Base-by-base conservation (phyloP, 2,797 vertebrate species). In the Botia almorhae region DNA sequence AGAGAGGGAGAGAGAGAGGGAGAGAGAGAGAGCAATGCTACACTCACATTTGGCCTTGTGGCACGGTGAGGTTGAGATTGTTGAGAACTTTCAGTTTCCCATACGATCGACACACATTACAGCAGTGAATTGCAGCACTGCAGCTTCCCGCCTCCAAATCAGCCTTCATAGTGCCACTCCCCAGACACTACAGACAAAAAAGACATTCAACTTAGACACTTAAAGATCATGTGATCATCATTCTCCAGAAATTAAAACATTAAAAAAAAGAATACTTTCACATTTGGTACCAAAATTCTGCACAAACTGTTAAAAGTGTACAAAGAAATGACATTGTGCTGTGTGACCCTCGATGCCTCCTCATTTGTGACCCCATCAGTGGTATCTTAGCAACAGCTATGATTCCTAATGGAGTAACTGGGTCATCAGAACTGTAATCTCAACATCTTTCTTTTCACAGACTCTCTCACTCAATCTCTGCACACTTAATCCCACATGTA, bases 31-130 rank as follows among this genome's bases (percentile, higher is more conserved):
- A 39, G 36, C 12, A 13, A 48, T 29, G 29, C 2, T 10, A 1
- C 1, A 85, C 93, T 94, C 87, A 95, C 94, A 95, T 95, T n/a
- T 94, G 92, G 70, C 94, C 94, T 85, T 93, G 93, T 2, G 92
- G 92, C 1, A 95, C 90, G 0, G 88, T 90, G 81, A 95, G 88
- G 83, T 93, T 93, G 74, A 95, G 90, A 83, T 87, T 90, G 81
- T 55, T 92, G 69, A 95, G 91, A 64, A 94, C 93, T 81, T 92
- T 93, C 81, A 93, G 89, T 61, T 94, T 95, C 11, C 94, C 91
- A 60, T 93, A 95, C 0, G 93, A 93, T 39, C 92, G 90, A 83
- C 93, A 94, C 78, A 94, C 93, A 10, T 94, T 89, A 61, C 85
- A 82, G 81, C 93, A 94, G 29, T 76, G 88, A 83, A 95, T 93